Evolutionary conservation across 2,113 vertebrate species (phyloP).

Genomic region (Lepus timidus): DNA sequence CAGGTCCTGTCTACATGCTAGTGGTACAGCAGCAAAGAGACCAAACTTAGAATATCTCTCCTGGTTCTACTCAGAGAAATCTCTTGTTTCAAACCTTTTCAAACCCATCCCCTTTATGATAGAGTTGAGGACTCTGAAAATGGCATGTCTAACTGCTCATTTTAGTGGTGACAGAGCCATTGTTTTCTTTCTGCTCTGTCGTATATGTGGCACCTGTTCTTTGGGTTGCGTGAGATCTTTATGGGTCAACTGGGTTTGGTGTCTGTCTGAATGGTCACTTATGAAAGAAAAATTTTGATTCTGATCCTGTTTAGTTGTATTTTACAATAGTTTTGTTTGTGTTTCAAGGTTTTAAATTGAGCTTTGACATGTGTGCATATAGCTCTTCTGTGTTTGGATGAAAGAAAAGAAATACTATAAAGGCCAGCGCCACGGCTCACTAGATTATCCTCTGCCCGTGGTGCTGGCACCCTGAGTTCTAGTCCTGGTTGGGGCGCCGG

Average conservation of each 20-base stretch:
- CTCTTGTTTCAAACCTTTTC: neutral
- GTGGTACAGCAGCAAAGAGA: neutral
- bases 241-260: neutral
- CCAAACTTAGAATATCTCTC: neutral
- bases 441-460: too few relatives aligned
- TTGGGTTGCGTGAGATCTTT: neutral
- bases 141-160: neutral
- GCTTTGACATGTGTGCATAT: neutral
- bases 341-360: conserved; percentile 43
- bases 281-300: conserved; percentile 28
- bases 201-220: neutral
- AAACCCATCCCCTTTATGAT: neutral
- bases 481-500: too few relatives aligned
- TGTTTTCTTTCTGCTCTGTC: neutral
- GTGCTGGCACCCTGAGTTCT: too few relatives aligned
- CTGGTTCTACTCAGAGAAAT: neutral
- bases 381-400: conserved; percentile 18
- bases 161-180: neutral
- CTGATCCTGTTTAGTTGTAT: neutral
- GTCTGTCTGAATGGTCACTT: neutral
- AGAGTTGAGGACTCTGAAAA: neutral
- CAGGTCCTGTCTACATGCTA: neutral
- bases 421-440: too few relatives aligned
- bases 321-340: conserved; percentile 20
- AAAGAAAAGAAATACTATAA: neutral